Evolutionary conservation across 2,888 invertebrate genomes (phyloP), one percentile per base, ranked within the genome.

Genomic region (Lasioglossum zephyrum): DNA sequence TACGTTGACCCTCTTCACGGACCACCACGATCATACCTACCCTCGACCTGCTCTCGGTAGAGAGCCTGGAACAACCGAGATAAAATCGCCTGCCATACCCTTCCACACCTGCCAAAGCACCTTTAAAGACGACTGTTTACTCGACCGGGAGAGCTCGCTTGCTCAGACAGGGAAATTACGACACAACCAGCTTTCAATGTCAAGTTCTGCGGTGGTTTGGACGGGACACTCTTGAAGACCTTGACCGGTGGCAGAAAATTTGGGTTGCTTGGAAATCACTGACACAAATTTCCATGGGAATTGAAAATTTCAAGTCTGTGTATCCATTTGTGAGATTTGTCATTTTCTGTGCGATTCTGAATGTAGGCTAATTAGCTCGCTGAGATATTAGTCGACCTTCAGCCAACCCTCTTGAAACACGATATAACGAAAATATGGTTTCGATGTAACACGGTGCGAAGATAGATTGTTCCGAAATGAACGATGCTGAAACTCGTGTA

Each of bases 1-100:
- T 57, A 63, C 84, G 72, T 85, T 79, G 75, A 85, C 78, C 84
- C 49, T 78, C 39, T 66, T 44, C 41, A 63, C 44, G 69, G 82
- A 69, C 70, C 26, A n/a, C 69, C 8, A 22, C 53, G 53, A 53
- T 53, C 53, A 53, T 8, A 22, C 22, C 53, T 22, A 22, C 22
- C 53, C 2, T 8, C 47, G 6, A 4, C 18, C 36, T 39, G 26
- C 31, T n/a, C 22, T 36, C 18, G 31, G 31, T 16, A 22, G 16
- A n/a, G 13, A 53, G 16, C 13, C 44, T 16, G 26, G 39, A 18
- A 26, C 60, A 16, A 63, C 60, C n/a, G 72, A 73, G 60, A 49
- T 63, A n/a, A 39, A 60, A 63, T 31, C 47, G 16, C 36, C 60
- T 13, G 8, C n/a, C 31, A 69, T 36, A 47, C 47, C 47, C 66